Evolutionary conservation across 2,888 invertebrate genomes (phyloP), one percentile per base, ranked within the genome.

Genomic region (Cryptocephalus primarius): DNA sequence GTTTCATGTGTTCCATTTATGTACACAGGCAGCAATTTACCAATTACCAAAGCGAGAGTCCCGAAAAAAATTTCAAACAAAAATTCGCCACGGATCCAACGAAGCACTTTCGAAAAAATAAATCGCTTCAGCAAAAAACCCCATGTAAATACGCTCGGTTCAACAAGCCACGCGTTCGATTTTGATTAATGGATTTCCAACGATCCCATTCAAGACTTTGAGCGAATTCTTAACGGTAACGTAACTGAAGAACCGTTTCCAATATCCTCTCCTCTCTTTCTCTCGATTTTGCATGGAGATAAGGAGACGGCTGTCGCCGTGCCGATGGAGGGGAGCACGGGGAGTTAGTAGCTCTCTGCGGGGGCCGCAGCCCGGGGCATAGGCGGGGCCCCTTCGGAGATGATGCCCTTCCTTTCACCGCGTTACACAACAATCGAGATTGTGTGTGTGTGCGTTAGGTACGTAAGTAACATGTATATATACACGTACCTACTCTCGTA

Each of bases 331-430:
- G 42, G 55, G 54, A 51, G 44, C 53, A 48, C 54, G 52, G 53
- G 54, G 45, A 46, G 45, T 47, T 57, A 48, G 56, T 56, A 60
- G 62, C 63, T 59, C 62, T 57, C 62, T 62, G 63, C 67, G 68
- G 68, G 68, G 68, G 68, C 67, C 68, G 42, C 32, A 55, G 68
- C 68, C 68, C 53, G 55, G 49, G 66, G 68, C 63, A 64, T 60
- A 64, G 68, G 68, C 67, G 68, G 66, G 66, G 69, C 61, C 62
- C 64, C 62, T 57, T 60, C 58, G 64, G 64, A 68, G 68, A 69
- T 69, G 67, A 62, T 69, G 69, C 69, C 69, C 69, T 69, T 69
- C 69, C 69, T 68, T 68, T 68, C 69, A 68, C 69, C 63, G 60
- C 59, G 65, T 68, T 69, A 67, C 67, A 68, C 69, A 69, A 68